These are phyloP conservation scores for Strigops habroptila DNA, from an alignment of 2,113 vertebrate species.

Conservation along the genomic window DNA sequence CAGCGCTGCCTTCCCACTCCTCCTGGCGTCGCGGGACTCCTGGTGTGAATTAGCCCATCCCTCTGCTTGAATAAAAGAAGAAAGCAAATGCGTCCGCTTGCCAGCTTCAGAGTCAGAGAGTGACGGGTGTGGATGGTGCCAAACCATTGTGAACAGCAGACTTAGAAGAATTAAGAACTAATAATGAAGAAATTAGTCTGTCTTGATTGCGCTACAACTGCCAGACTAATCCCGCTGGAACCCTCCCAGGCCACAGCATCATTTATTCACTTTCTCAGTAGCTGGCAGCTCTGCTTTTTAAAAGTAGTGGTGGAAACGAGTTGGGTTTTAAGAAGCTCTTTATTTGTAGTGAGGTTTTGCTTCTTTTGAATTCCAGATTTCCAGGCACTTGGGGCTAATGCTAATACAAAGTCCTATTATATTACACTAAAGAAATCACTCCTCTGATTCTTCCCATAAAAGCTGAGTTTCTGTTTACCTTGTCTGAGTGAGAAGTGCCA, in stretches of 20 bases:
- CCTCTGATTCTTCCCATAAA: neutral
- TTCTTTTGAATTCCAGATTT: slow-evolving; percentile 17
- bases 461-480: neutral
- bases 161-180: slow-evolving; percentile 22
- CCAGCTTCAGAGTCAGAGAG: neutral
- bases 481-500: neutral
- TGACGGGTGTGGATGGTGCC: neutral
- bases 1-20: neutral
- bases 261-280: neutral
- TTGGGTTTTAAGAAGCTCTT: neutral
- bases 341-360: neutral
- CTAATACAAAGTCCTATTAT: neutral
- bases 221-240: slow-evolving; percentile 7
- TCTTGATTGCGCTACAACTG: neutral
- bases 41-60: neutral
- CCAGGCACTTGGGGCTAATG: neutral
- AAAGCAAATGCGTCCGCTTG: neutral
- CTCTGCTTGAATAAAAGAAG: neutral
- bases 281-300: neutral
- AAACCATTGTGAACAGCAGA: slow-evolving; percentile 25
- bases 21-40: neutral
- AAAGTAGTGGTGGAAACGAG: neutral
- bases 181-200: slow-evolving; percentile 3
- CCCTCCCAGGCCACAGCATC: slow-evolving; percentile 23
- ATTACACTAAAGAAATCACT: neutral